These are phyloP conservation scores for Leucophora obtusa DNA, from an alignment of 2,888 invertebrate species.

Conservation along the genomic window DNA sequence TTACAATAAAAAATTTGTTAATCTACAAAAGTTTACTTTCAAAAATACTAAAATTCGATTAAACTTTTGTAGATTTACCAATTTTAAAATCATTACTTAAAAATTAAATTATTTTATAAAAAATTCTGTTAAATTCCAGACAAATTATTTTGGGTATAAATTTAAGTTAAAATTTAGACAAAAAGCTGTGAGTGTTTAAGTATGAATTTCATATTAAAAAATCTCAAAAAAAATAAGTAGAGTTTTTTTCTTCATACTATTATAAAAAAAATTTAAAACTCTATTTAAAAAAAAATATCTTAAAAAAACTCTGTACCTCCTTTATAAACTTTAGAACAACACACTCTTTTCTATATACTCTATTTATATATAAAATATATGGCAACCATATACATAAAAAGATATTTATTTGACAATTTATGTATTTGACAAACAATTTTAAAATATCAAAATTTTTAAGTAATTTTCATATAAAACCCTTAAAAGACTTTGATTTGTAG, in stretches of 20 bases:
- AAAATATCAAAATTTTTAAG: conserved; percentile 33
- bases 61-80: too few species aligned
- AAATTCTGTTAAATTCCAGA: neutral
- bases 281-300: conserved; percentile 39
- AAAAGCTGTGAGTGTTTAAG: conserved; percentile 51
- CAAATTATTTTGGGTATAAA: too few species aligned
- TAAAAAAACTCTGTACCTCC: conserved; percentile 62
- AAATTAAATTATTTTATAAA: too few species aligned
- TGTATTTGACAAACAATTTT: too few species aligned
- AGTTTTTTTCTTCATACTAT: conserved; percentile 6
- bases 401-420: too few species aligned
- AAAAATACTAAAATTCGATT: too few species aligned
- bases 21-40: too few species aligned
- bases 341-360: neutral
- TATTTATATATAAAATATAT: conserved; percentile 11
- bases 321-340: conserved; percentile 8
- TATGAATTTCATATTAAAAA: conserved; percentile 16
- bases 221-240: neutral
- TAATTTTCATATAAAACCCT: neutral
- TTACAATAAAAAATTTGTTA: too few species aligned
- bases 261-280: neutral
- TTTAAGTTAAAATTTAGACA: too few species aligned
- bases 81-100: too few species aligned
- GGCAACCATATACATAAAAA: conserved; percentile 28
- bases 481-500: conserved; percentile 23